Evolutionary conservation across 2,888 invertebrate genomes (phyloP).

Genomic region (Tipula vernalis): DNA sequence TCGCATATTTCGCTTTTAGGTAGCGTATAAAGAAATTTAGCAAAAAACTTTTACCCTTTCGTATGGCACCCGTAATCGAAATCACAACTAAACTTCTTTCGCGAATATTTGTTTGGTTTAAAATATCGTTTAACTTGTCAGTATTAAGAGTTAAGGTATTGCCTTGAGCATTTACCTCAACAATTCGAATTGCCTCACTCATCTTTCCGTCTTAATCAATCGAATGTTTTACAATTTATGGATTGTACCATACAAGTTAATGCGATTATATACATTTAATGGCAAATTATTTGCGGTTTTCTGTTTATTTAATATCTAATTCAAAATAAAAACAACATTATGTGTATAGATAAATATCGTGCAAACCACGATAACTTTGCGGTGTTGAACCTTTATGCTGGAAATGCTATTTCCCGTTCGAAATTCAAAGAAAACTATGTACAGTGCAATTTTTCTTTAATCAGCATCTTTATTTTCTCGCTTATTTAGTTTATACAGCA

Average conservation of each 20-base stretch:
- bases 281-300: not conserved
- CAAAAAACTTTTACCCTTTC: conserved; percentile 14
- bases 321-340: not conserved
- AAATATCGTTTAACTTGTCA: not conserved
- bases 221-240: not conserved
- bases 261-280: not conserved
- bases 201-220: not conserved
- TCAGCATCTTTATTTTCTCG: not conserved
- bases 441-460: not conserved
- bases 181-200: not conserved
- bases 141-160: not conserved
- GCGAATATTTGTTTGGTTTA: not conserved
- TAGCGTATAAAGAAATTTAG: conserved; percentile 13
- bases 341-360: not conserved
- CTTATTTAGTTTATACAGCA: not conserved
- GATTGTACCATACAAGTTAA: not conserved
- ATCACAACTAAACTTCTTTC: conserved; percentile 9
- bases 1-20: not conserved
- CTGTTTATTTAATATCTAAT: not conserved
- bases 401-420: not conserved
- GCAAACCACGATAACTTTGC: not conserved
- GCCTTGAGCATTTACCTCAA: not conserved
- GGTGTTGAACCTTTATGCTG: not conserved
- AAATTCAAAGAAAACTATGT: not conserved
- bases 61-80: conserved; percentile 13